Evolutionary conservation across 2,113 vertebrate species (phyloP).

Genomic region (Silurus glanis): DNA sequence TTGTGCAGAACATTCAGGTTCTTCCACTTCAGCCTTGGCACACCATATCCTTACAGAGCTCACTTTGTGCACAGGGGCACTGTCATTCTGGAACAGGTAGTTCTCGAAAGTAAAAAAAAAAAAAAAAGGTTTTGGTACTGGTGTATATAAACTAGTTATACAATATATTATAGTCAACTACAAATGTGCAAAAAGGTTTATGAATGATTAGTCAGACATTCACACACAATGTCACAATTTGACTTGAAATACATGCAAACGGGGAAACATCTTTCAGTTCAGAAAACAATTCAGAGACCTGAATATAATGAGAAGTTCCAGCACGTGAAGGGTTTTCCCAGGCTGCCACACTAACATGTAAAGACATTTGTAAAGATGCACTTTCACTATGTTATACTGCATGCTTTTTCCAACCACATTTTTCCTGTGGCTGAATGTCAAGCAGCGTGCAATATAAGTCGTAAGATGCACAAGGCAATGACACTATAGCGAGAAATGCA

Average conservation of each 20-base stretch:
- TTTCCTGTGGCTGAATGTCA: not conserved
- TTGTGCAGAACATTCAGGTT: not conserved
- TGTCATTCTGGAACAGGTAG: not conserved
- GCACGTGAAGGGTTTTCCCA: not conserved
- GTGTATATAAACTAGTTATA: too few relatives aligned
- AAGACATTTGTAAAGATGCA: not conserved
- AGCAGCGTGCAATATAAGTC: not conserved
- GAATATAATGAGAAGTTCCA: not conserved
- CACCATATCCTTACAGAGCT: not conserved
- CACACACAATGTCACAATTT: not conserved
- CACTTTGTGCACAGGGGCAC: not conserved
- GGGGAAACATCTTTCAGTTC: not conserved
- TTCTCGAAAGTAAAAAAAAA: too few relatives aligned
- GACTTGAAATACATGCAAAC: not conserved
- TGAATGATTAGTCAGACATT: too few relatives aligned
- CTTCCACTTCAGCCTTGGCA: not conserved
- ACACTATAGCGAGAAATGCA: not conserved
- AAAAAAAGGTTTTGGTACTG: too few relatives aligned
- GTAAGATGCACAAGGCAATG: not conserved
- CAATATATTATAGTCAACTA: too few relatives aligned
- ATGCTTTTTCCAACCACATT: not conserved
- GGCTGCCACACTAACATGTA: not conserved
- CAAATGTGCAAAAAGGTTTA: too few relatives aligned
- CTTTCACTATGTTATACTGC: not conserved
- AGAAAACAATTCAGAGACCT: not conserved